These are phyloP conservation scores for Tribolium madens DNA, from an alignment of 1,140 invertebrate species.

Conservation along the genomic window DNA sequence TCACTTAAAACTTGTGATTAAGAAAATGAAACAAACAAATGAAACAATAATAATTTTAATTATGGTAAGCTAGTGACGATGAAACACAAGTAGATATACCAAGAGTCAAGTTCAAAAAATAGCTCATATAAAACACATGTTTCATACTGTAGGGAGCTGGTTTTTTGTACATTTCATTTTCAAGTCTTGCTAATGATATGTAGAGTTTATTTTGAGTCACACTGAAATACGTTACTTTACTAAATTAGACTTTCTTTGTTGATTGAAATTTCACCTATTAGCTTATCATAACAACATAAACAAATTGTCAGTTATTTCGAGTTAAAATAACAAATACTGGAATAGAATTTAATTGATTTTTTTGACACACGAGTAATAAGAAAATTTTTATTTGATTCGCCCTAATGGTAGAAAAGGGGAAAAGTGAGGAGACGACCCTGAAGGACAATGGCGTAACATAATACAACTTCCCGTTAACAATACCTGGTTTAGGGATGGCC, in stretches of 20 bases:
- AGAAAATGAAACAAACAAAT: slow-evolving; percentile 11
- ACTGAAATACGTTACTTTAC: slow-evolving; percentile 27
- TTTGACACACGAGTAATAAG: not conserved
- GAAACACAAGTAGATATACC: slow-evolving; percentile 40
- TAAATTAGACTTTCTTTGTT: slow-evolving; percentile 32
- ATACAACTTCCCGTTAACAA: slow-evolving; percentile 44
- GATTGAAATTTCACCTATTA: slow-evolving; percentile 26
- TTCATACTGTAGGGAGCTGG: slow-evolving; percentile 38
- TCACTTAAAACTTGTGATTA: not conserved
- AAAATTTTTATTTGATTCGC: not conserved
- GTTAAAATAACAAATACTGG: too few species aligned
- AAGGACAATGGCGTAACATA: slow-evolving; percentile 40
- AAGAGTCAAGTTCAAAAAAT: slow-evolving; percentile 41
- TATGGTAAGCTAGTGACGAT: slow-evolving; percentile 35
- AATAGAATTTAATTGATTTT: not conserved
- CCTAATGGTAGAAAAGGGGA: slow-evolving; percentile 12
- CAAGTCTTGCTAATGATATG: slow-evolving; percentile 34
- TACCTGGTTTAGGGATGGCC: slow-evolving; percentile 37
- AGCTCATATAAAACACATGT: slow-evolving; percentile 45
- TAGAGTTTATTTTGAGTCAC: slow-evolving; percentile 40
- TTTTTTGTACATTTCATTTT: slow-evolving; percentile 35
- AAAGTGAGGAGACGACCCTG: slow-evolving; percentile 18
- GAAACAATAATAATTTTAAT: slow-evolving; percentile 19
- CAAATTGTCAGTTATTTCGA: too few species aligned
- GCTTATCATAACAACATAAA: not conserved